Base-by-base conservation (phyloP, 1,140 invertebrate genomes). In the Drosophila burlai region DNA sequence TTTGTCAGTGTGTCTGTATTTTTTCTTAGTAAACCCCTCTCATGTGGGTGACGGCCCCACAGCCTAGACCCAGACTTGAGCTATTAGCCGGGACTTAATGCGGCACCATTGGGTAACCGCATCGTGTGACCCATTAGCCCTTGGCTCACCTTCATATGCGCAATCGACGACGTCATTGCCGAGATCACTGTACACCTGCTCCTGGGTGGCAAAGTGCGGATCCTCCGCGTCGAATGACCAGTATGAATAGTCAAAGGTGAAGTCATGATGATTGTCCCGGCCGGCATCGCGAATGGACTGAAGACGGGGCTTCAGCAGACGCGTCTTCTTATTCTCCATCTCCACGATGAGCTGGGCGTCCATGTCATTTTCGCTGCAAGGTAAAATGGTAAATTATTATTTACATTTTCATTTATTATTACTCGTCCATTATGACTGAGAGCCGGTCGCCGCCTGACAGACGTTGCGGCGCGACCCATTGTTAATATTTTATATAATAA, bases 201-300 rank as follows among this genome's bases (percentile, higher is more conserved):
- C 96, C 93, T 98, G 97, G 50, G 91, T 89, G 29, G 96, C 96
- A 94, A 96, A 98, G 92, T 97, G 95, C 5, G 92, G 89, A 85
- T 97, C 97, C 29, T 93, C 93, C 29, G 94, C 86, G 83, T 97
- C 95, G 89, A 95, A 97, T 36, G 97, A 98, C 97, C 97, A 98
- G 91, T 98, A 98, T 0, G 97, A 98, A 91, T 97, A 96, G 94
- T 98, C 98, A 93, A 98, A 98, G 29, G 97, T 98, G 90, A 98
- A 98, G 91, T 98, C 97, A 93, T 98, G 97, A 92, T 95, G 95
- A 86, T 96, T 94, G 79, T 96, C 95, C 49, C 95, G 94, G 29
- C 94, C 94, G 80, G 93, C 84, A 92, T 93, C 94, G 50, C 92
- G 92, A 93, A 93, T 68, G 61, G 92, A 91, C 68, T 92, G 84